A percentile compares a stretch with the other conserved stretches of the same genome.
These are phyloP conservation scores for Barnardius zonarius DNA, from an alignment of 2,113 vertebrate genomes.

Conservation along the genomic window DNA sequence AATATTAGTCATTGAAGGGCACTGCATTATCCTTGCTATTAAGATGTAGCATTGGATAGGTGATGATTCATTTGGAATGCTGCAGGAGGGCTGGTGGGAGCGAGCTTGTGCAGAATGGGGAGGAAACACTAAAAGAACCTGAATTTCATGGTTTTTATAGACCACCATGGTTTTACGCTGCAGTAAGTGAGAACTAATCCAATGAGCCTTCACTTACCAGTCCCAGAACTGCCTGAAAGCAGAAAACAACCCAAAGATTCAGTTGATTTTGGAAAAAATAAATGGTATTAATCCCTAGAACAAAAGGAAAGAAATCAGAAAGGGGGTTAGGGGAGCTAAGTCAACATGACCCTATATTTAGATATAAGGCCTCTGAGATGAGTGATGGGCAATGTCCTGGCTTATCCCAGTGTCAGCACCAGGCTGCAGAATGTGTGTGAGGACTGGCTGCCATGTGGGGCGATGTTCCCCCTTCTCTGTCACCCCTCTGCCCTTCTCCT, in stretches of 20 bases:
- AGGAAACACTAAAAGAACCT: background rate
- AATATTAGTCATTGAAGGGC: background rate
- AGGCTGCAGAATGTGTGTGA: background rate
- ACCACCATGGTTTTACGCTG: background rate
- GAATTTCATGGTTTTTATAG: background rate
- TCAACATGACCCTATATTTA: background rate
- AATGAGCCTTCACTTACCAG: background rate
- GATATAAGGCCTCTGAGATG: background rate
- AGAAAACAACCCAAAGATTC: background rate
- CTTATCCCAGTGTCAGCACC: background rate
- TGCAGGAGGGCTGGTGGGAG: background rate
- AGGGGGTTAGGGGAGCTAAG: background rate
- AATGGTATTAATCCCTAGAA: background rate
- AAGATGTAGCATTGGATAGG: background rate
- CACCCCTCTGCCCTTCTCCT: background rate
- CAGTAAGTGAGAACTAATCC: background rate
- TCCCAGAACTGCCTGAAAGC: background rate
- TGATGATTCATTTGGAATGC: background rate
- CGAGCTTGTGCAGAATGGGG: background rate
- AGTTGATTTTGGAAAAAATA: background rate
- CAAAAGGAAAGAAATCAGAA: background rate
- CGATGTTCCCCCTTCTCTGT: background rate
- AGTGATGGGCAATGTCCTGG: background rate
- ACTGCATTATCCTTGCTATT: fast-evolving
- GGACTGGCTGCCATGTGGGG: background rate